Evolutionary conservation across 2,797 vertebrate species (phyloP).

Genomic region (Takifugu ocellatus): DNA sequence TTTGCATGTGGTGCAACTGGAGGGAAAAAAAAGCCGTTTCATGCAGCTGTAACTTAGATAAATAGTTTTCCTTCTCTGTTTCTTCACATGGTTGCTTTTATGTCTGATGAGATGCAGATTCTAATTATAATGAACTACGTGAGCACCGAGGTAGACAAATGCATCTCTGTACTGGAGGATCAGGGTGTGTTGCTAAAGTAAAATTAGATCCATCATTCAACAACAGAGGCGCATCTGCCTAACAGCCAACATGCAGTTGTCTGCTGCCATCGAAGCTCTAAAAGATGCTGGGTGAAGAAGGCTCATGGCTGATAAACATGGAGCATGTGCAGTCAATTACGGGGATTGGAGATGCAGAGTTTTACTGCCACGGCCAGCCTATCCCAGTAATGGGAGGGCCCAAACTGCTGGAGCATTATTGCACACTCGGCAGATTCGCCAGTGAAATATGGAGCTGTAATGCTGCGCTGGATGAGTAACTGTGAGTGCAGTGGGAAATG

Average conservation of each 20-base stretch:
- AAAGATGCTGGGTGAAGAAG: conserved; percentile 47
- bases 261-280: conserved; percentile 39
- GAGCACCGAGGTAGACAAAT: not conserved
- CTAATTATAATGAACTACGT: too few species aligned
- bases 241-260: conserved; percentile 43
- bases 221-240: conserved; percentile 24
- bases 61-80: too few species aligned
- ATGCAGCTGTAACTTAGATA: too few species aligned
- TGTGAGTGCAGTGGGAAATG: conserved; percentile 2
- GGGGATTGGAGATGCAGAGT: conserved; percentile 61
- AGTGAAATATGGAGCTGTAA: conserved; percentile 68
- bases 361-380: conserved; percentile 60
- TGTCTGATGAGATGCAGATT: too few species aligned
- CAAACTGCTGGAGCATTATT: conserved; percentile 61
- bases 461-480: conserved; percentile 34
- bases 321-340: conserved; percentile 66
- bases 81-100: too few species aligned
- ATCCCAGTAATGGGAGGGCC: conserved; percentile 63
- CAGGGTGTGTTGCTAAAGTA: conserved; percentile 19
- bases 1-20: too few species aligned
- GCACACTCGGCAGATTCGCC: conserved; percentile 67
- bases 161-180: conserved; percentile 18
- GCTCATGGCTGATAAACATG: conserved; percentile 47
- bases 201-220: conserved; percentile 44
- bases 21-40: too few species aligned